Evolutionary conservation across 1,140 invertebrate species (phyloP).

Genomic region (Drosophila takahashii): DNA sequence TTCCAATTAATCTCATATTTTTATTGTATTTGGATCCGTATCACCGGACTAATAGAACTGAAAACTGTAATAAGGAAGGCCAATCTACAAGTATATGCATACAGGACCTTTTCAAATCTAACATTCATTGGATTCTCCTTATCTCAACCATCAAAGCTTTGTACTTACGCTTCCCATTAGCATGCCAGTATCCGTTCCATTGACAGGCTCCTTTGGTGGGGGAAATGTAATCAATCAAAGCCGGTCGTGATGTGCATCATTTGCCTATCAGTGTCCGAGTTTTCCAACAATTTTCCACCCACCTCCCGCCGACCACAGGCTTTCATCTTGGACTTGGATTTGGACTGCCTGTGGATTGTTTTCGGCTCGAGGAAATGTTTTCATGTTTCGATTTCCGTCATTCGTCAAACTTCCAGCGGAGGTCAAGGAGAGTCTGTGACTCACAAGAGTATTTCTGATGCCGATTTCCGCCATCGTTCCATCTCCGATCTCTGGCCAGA

Average conservation of each 20-base stretch:
- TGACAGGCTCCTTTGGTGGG: not conserved
- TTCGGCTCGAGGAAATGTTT: constrained; percentile 29
- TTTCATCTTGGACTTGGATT: constrained; percentile 12
- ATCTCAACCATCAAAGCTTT: not conserved
- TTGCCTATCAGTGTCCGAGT: constrained; percentile 40
- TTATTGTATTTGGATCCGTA: too few relatives aligned
- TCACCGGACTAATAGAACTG: too few relatives aligned
- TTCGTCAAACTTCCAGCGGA: constrained; percentile 42
- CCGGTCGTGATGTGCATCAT: constrained; percentile 35
- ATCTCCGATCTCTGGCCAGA: constrained; percentile 6
- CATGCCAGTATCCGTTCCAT: not conserved
- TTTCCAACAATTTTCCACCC: constrained; percentile 27
- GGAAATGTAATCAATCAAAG: constrained; percentile 50
- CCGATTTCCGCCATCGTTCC: constrained; percentile 23
- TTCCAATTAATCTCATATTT: too few relatives aligned
- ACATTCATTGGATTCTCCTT: not conserved
- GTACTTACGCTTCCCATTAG: constrained; percentile 30
- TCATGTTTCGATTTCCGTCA: constrained; percentile 44
- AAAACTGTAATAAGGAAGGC: not conserved
- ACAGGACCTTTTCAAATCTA: not conserved
- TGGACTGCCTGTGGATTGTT: constrained; percentile 34
- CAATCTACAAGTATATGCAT: not conserved
- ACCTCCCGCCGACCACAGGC: not conserved
- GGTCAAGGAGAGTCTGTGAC: constrained; percentile 21
- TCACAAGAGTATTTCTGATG: constrained; percentile 58